Percentiles rank a stretch among this genome's conserved stretches.
Evolutionary conservation across 2,797 vertebrate genomes (phyloP).

Genomic region (Coendou prehensilis): DNA sequence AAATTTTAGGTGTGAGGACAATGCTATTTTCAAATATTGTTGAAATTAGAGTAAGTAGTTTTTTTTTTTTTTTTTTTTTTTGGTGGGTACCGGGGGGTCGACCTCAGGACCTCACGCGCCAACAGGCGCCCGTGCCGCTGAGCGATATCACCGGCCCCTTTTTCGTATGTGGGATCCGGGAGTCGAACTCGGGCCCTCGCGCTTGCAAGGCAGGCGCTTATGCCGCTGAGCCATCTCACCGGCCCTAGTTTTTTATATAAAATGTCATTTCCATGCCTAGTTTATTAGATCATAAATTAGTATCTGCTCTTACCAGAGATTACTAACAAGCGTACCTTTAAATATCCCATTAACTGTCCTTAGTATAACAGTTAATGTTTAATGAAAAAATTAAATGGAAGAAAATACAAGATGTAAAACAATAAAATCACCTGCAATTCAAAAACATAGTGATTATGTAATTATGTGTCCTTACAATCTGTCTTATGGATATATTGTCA

Average conservation of each 20-base stretch:
- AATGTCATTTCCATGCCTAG: not conserved
- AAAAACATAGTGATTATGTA: not conserved
- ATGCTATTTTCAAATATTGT: not conserved
- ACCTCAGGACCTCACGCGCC: no score
- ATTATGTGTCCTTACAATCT: not conserved
- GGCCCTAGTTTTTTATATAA: not conserved
- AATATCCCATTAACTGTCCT: not conserved
- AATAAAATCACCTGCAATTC: not conserved
- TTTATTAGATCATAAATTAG: conserved; percentile 19
- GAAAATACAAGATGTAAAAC: not conserved
- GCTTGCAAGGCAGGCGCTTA: no score
- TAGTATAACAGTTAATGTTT: not conserved
- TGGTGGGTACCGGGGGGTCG: no score
- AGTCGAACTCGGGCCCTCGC: no score
- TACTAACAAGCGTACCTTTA: not conserved
- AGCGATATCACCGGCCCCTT: no score
- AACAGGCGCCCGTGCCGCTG: no score
- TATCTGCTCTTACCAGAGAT: not conserved
- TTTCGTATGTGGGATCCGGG: no score
- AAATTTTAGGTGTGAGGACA: not conserved
- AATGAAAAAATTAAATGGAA: not conserved
- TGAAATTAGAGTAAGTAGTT: not conserved
- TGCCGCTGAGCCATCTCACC: no score
- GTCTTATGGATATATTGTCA: not conserved
- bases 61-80: not conserved